A percentile compares a stretch with the other conserved stretches of the same genome.
Evolutionary conservation across 2,888 invertebrate species (phyloP).

Genomic region (Lasioglossum villosulum): DNA sequence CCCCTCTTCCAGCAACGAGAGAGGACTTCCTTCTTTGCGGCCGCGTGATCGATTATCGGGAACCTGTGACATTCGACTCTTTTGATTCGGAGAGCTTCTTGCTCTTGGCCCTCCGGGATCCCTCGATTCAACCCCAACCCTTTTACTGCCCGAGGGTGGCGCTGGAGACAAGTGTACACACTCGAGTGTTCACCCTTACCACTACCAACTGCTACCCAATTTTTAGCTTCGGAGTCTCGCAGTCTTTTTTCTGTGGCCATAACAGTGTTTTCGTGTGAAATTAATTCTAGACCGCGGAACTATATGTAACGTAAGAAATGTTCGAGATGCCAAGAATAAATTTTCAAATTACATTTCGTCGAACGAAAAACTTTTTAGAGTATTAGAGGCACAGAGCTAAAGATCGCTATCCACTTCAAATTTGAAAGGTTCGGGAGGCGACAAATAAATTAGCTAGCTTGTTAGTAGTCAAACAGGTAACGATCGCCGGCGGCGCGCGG

Average conservation of each 20-base stretch:
- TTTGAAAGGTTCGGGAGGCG: not conserved
- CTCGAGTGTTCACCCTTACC: not conserved
- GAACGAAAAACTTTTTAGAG: not conserved
- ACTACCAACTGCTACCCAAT: not conserved
- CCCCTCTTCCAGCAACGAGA: not conserved
- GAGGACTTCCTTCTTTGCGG: not conserved
- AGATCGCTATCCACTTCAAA: not conserved
- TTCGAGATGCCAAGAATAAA: not conserved
- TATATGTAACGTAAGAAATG: not conserved
- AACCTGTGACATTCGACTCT: not conserved
- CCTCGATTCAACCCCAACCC: not conserved
- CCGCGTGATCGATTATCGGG: slow-evolving; percentile 17
- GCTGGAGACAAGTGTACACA: not conserved
- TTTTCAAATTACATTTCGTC: not conserved
- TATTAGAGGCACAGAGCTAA: not conserved
- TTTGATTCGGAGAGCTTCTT: slow-evolving; percentile 1
- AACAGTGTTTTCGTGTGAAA: not conserved
- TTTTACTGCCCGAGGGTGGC: not conserved
- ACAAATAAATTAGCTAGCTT: not conserved
- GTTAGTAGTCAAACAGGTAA: not conserved
- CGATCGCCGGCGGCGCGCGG: not conserved
- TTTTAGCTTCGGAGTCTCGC: not conserved
- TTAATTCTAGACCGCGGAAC: not conserved
- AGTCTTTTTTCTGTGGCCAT: not conserved
- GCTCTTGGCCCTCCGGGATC: not conserved